Conservation (phyloP, 2,888 invertebrate species). For the Galerucella nymphaeae region DNA sequence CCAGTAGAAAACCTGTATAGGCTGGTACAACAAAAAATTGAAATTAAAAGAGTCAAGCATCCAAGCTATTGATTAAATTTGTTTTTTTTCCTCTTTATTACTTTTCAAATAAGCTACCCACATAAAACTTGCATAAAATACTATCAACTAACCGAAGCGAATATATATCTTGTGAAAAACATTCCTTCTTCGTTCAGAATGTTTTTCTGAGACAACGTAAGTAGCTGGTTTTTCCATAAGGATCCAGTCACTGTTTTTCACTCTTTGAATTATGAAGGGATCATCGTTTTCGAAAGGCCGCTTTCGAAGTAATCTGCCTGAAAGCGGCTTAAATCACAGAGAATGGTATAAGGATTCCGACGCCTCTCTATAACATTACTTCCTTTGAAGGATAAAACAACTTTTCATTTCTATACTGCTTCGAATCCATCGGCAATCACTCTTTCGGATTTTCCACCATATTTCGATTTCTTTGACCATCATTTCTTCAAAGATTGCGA, state of each 20-base stretch:
- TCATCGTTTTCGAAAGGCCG: constrained; percentile 52
- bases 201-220: constrained; percentile 16
- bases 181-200: constrained; percentile 15
- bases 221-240: constrained; percentile 32
- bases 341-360: constrained; percentile 50
- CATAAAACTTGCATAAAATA: not conserved
- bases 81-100: no score
- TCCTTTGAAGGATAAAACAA: constrained; percentile 48
- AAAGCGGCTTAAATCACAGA: constrained; percentile 59
- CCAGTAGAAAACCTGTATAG: no score
- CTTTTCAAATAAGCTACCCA: no score
- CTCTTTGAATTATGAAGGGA: constrained; percentile 53
- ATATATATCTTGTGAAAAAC: not conserved
- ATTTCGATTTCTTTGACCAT: not conserved
- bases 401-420: constrained; percentile 48
- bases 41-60: no score
- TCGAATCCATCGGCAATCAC: constrained; percentile 22
- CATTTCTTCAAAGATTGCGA: not conserved
- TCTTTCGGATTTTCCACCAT: constrained; percentile 4
- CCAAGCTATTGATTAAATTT: no score
- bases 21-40: no score
- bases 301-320: constrained; percentile 56
- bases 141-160: not conserved
- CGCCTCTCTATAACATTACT: constrained; percentile 48
- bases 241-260: constrained; percentile 47